A percentile compares a stretch with the other conserved stretches of the same genome.
Evolutionary conservation across 2,113 vertebrate genomes (phyloP).

Genomic region (Pachyramphus minor): DNA sequence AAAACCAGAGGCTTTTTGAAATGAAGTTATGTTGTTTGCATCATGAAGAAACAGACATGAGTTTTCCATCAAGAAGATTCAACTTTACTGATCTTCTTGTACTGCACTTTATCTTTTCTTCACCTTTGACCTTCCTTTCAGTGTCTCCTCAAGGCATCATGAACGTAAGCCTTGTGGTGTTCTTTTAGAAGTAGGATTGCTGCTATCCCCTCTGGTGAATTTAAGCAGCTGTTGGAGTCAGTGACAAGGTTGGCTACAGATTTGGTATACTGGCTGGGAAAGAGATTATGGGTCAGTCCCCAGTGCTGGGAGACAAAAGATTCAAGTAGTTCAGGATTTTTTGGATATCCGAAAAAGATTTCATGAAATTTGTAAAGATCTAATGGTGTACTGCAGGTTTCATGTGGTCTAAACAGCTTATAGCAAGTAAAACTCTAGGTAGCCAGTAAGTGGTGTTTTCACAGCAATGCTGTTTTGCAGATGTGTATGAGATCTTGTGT

Average conservation of each 20-base stretch:
- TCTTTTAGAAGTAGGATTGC: conserved; percentile 91
- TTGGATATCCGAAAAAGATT: conserved; percentile 90
- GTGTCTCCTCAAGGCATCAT: conserved; percentile 85
- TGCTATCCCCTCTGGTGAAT: conserved; percentile 83
- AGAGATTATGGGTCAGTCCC: conserved; percentile 89
- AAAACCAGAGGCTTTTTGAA: conserved; percentile 80
- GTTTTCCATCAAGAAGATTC: conserved; percentile 82
- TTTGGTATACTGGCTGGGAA: conserved; percentile 91
- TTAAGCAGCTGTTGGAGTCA: conserved; percentile 89
- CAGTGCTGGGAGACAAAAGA: conserved; percentile 85
- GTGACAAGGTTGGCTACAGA: conserved; percentile 88
- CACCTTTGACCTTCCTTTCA: conserved; percentile 93
- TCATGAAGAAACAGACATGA: conserved; percentile 73
- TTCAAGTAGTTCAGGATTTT: conserved; percentile 87
- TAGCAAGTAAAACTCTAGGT: conserved; percentile 68
- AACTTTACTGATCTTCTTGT: conserved; percentile 94
- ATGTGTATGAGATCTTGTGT: background rate
- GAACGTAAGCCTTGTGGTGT: conserved; percentile 88
- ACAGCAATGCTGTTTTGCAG: conserved; percentile 50
- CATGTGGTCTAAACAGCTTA: conserved; percentile 81
- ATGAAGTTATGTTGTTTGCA: conserved; percentile 76
- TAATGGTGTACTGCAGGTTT: conserved; percentile 77
- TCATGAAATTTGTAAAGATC: conserved; percentile 90
- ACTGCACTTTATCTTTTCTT: conserved; percentile 93
- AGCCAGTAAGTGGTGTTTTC: conserved; percentile 68